phyloP scores from a whole-genome alignment of 2,113 vertebrate species.

The Guaruba guarouba region DNA sequence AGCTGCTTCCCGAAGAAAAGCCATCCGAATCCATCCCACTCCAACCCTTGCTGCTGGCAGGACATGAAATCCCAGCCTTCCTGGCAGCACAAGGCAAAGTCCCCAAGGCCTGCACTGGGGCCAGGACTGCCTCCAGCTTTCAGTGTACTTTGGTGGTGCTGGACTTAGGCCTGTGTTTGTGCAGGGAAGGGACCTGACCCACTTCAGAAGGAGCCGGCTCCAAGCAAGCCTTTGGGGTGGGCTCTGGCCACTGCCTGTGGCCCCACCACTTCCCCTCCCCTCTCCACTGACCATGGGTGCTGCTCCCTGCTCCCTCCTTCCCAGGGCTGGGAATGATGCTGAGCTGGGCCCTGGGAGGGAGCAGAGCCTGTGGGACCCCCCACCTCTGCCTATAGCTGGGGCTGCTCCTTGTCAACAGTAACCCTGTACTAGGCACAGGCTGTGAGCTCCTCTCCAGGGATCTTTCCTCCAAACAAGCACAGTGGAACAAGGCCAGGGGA shows the following conservation, averaged over 20 bases:
- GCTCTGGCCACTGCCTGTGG: rapidly evolving
- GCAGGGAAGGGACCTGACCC: neutral
- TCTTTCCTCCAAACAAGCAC: neutral
- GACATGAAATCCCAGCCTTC: neutral
- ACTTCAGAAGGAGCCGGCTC: neutral
- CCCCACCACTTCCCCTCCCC: rapidly evolving
- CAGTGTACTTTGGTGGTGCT: slow-evolving; percentile 15
- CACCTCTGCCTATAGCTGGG: rapidly evolving
- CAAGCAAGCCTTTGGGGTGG: neutral
- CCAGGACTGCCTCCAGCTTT: neutral
- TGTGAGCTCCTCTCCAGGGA: neutral
- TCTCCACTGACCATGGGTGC: rapidly evolving
- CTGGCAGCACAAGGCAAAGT: neutral
- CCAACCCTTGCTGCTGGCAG: rapidly evolving
- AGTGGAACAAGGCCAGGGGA: neutral
- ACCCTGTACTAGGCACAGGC: rapidly evolving
- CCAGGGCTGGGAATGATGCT: rapidly evolving
- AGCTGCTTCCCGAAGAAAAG: neutral
- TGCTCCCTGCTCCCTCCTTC: neutral
- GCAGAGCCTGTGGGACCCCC: neutral
- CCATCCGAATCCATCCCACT: neutral
- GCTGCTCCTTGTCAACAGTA: neutral
- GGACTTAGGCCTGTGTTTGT: slow-evolving; percentile 12
- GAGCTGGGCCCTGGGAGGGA: neutral
- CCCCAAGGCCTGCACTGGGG: neutral